phyloP scores from a whole-genome alignment of 2,888 invertebrate genomes.

The Habrosyne pyritoides region DNA sequence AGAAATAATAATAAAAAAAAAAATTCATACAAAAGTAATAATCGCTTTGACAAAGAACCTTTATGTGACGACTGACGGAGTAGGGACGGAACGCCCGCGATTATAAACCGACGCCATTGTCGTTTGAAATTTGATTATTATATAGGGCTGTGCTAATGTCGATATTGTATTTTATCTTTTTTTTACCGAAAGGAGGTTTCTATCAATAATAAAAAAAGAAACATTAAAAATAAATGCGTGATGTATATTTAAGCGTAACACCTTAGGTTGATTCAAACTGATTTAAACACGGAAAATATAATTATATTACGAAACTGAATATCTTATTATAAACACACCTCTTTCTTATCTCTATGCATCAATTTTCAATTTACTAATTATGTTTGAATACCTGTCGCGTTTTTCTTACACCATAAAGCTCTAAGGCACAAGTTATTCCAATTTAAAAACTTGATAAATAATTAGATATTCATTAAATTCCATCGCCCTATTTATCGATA shows the following conservation, averaged over 20 bases:
- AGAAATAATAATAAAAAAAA: too few species aligned
- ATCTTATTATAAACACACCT: too few species aligned
- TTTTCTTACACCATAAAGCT: background rate
- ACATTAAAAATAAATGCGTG: too few species aligned
- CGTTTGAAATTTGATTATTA: slow-evolving; percentile 73
- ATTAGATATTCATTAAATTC: slow-evolving; percentile 37
- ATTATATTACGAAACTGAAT: too few species aligned
- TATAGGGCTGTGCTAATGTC: slow-evolving; percentile 54
- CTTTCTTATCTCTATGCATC: too few species aligned
- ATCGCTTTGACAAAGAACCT: slow-evolving; percentile 68
- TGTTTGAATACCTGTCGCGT: background rate
- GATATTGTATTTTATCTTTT: slow-evolving; percentile 24
- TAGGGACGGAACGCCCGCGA: slow-evolving; percentile 63
- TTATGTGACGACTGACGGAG: slow-evolving; percentile 49
- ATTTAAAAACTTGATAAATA: slow-evolving; percentile 31
- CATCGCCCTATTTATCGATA: slow-evolving; percentile 43
- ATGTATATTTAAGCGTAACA: too few species aligned
- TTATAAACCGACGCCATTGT: slow-evolving; percentile 77
- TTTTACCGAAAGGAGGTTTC: background rate
- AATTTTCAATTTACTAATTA: too few species aligned
- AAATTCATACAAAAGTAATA: slow-evolving; percentile 51
- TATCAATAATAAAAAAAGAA: too few species aligned
- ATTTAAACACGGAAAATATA: too few species aligned
- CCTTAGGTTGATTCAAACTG: too few species aligned
- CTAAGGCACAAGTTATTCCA: background rate